A percentile compares a stretch with the other conserved stretches of the same genome.
These are phyloP conservation scores for Corythornis madagascariensis DNA, from an alignment of 2,113 vertebrate species.

Conservation along the genomic window DNA sequence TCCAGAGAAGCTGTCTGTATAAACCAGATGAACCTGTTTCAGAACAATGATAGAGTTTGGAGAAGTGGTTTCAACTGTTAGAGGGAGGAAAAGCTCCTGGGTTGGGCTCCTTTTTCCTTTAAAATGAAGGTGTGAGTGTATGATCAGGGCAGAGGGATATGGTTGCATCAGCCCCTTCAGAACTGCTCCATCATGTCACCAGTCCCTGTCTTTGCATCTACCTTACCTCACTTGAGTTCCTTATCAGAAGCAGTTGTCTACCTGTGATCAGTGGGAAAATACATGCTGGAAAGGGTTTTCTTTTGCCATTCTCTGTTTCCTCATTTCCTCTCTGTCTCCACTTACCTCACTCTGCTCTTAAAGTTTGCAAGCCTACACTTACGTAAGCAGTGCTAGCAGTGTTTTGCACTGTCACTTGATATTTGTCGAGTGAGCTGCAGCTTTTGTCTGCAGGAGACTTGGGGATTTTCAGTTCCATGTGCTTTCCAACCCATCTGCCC, in stretches of 20 bases:
- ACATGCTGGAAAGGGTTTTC: background rate
- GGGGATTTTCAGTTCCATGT: background rate
- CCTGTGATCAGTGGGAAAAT: background rate
- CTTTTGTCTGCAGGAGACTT: conserved; percentile 9
- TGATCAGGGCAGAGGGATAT: background rate
- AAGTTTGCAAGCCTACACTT: background rate
- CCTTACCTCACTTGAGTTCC: rapidly evolving
- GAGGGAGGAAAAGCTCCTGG: background rate
- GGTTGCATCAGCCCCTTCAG: background rate
- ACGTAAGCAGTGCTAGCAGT: background rate
- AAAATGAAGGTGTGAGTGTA: background rate
- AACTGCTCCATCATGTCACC: background rate
- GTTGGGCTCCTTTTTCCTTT: background rate
- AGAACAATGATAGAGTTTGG: background rate
- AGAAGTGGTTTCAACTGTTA: background rate
- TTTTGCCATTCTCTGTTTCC: background rate
- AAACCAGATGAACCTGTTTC: background rate
- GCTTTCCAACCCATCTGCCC: background rate
- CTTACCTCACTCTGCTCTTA: background rate
- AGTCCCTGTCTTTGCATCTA: background rate
- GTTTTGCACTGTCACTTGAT: conserved; percentile 5
- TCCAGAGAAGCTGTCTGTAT: rapidly evolving
- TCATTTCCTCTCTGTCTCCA: background rate
- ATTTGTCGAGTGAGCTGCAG: background rate
- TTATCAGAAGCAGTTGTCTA: background rate